Base-by-base conservation (phyloP, 2,113 vertebrate species). In the Dasyprocta punctata region DNA sequence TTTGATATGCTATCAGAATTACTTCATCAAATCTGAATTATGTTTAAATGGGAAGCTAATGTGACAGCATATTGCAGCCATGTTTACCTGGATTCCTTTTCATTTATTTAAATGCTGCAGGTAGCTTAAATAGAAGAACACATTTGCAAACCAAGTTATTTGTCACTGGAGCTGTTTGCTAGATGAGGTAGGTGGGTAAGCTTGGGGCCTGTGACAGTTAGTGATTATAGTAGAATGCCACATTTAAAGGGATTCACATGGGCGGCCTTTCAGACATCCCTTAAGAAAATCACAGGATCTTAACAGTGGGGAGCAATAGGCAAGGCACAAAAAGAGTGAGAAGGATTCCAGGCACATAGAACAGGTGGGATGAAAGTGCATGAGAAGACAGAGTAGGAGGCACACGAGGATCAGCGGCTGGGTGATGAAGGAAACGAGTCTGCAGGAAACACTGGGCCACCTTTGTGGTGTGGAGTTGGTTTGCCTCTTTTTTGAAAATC, bases 11-110 rank as follows among this genome's bases (percentile, higher is more conserved):
- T 61, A 90, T 86, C 94, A 84, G 44, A 94, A 89, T 82, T 86
- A 49, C 69, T 96, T 97, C 83, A 95, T 96, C 95, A 88, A 7
- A 63, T 77, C 30, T 93, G 61, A 94, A 67, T 94, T 67, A 24
- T 30, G n/a, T 92, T 96, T 96, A 52, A 75, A 93, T 61, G 82
- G 63, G 63, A 95, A 96, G 44, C 67, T 47, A 63, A 90, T 22
- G 71, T 22, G 38, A 38, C 11, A 38, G 20, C 2, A 33, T 16
- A 30, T 30, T 36, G 1, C 2, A 20, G 67, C 24, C 69, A 7
- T 44, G 19, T 75, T 86, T 67, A 36, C 36, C 14, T 52, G 36
- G 30, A 36, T 75, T 94, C 33, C 92, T 95, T 94, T 91, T 89
- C 69, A 88, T 28, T 82, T 52, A 3, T 52, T 93, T 75, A 82